Base-by-base conservation (phyloP, 2,113 vertebrate genomes). In the Pseudolaguvia tuberculata region DNA sequence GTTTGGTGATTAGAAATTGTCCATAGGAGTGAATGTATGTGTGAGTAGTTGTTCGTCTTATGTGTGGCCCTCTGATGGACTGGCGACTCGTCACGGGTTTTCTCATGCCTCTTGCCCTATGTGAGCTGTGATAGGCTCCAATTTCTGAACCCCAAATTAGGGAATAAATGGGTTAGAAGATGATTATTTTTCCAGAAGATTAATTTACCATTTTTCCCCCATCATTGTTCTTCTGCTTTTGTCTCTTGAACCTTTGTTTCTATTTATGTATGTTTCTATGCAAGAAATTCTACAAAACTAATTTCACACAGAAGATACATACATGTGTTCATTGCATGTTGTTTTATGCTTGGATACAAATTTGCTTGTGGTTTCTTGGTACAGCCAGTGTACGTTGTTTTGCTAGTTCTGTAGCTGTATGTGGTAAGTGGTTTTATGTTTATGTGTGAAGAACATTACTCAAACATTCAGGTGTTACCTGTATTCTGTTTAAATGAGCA, bases 381-480 rank as follows among this genome's bases (percentile, higher is more conserved):
- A 59, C 63, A 78, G 65, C 47, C 55, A 58, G 23, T 55, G n/a
- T 29, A 53, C 69, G 53, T 68, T 48, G 55, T 73, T 72, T 73
- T 78, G 53, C 31, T 58, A 23, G 61, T 52, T 53, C 45, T 53
- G 50, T 20, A 50, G 57, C 73, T 76, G 73, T 42, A 73, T 81
- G 65, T n/a, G 71, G 63, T 31, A 61, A 78, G 67, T 39, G 55
- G 72, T 75, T 78, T 78, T 52, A 63, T 77, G 51, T 71, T 74
- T 75, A 55, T 57, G 53, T 79, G 63, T 76, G 72, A 78, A 74
- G 76, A 76, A 75, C 48, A 18, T 72, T 66, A 72, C 57, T 21
- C 59, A 72, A 72, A 66, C n/a, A 20, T 76, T 78, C 73, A 78
- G 76, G 73, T 81, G 73, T 79, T 67, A 76, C 68, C 72, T 78